Evolutionary conservation across 2,797 vertebrate genomes (phyloP).

Genomic region (Phalloptychus januarius): DNA sequence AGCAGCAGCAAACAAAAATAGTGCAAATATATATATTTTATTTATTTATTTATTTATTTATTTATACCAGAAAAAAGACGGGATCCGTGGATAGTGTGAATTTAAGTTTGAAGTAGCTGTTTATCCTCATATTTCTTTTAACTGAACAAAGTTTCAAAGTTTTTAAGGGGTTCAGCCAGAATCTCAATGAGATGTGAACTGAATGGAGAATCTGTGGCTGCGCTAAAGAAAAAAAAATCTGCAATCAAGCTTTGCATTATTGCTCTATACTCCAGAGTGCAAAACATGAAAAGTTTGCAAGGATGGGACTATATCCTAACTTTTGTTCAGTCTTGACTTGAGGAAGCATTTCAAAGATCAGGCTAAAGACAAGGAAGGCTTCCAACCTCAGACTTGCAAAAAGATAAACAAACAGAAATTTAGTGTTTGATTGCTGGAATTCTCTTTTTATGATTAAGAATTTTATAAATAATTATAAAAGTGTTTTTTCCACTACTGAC

Average conservation of each 20-base stretch:
- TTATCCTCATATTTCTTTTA: neutral
- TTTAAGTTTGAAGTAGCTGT: neutral
- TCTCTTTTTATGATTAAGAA: neutral
- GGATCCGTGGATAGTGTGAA: too few species aligned
- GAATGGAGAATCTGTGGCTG: neutral
- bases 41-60: too few species aligned
- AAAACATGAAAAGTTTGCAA: too few species aligned
- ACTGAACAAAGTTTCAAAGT: neutral
- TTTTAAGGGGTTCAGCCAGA: neutral
- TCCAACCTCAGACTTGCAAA: neutral
- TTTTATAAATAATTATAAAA: neutral
- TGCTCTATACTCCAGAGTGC: too few species aligned
- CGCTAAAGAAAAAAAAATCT: too few species aligned
- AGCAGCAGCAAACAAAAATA: neutral
- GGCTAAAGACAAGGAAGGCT: neutral
- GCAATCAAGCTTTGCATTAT: too few species aligned
- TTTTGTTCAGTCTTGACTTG: too few species aligned
- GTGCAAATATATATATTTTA: neutral
- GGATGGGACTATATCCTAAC: too few species aligned
- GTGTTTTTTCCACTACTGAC: neutral
- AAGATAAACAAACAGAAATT: neutral
- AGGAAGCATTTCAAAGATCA: neutral
- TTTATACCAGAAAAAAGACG: too few species aligned
- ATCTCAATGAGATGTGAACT: neutral
- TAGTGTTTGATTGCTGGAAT: neutral